Evolutionary conservation across 2,797 vertebrate species (phyloP).

Genomic region (Gallinago stenura): DNA sequence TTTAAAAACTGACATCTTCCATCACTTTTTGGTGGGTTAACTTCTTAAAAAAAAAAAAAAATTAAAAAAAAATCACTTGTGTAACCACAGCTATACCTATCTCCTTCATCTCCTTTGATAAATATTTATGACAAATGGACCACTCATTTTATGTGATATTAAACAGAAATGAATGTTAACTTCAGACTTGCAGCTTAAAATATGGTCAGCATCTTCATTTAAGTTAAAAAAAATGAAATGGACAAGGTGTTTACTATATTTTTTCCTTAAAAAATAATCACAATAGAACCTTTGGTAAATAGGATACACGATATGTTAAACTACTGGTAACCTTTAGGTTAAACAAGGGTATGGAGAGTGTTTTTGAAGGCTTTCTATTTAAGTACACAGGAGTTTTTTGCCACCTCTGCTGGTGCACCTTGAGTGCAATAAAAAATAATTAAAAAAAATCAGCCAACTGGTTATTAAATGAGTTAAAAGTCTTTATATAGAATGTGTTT

Average conservation of each 20-base stretch:
- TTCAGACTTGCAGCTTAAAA: neutral
- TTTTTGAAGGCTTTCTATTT: neutral
- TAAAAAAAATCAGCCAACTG: neutral
- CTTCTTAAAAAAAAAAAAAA: neutral
- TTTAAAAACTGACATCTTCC: too few species aligned
- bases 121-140: neutral
- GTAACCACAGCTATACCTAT: neutral
- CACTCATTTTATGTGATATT: neutral
- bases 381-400: neutral
- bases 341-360: neutral
- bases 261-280: neutral
- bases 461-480: neutral
- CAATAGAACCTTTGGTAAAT: neutral
- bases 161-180: neutral
- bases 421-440: neutral
- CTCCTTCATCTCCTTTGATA: neutral
- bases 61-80: too few species aligned
- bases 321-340: neutral
- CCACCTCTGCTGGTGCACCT: neutral
- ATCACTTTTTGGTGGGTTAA: neutral
- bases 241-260: neutral
- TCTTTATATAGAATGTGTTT: neutral
- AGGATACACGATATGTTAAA: neutral
- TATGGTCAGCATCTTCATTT: neutral
- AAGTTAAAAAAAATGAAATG: neutral